These are phyloP conservation scores for Polyploca ridens DNA, from an alignment of 2,888 invertebrate genomes.

Conservation along the genomic window DNA sequence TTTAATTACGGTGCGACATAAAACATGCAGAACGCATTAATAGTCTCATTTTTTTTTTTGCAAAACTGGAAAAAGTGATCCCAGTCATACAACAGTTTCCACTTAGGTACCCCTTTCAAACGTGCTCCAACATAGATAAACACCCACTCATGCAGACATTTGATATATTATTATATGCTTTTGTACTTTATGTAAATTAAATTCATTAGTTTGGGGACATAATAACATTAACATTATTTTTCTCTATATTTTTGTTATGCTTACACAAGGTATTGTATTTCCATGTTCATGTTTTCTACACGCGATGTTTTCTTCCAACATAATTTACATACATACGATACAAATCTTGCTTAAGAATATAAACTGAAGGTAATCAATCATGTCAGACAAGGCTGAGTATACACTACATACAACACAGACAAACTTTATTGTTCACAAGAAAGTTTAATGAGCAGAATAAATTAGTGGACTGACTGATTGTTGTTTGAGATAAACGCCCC, in stretches of 20 bases:
- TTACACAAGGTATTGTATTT: background rate
- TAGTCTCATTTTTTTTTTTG: background rate
- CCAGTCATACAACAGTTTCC: too few relatives aligned
- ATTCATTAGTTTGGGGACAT: background rate
- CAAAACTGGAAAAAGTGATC: too few relatives aligned
- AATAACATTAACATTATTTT: background rate
- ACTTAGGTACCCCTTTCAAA: too few relatives aligned
- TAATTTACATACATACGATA: constrained; percentile 2
- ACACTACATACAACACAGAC: background rate
- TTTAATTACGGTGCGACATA: too few relatives aligned
- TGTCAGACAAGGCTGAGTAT: background rate
- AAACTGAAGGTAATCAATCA: constrained; percentile 4
- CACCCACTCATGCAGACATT: background rate
- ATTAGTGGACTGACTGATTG: background rate
- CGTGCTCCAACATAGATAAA: background rate
- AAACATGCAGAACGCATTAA: too few relatives aligned
- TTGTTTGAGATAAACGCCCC: constrained; percentile 5
- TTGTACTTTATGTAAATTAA: background rate
- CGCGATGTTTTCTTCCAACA: background rate
- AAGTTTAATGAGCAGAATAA: constrained; percentile 1
- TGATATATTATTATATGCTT: background rate
- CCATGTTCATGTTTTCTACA: background rate
- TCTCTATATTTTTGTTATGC: background rate
- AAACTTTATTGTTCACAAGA: background rate
- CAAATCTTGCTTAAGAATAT: background rate